These are phyloP conservation scores for Drosophila seguyi DNA, from an alignment of 1,140 invertebrate species.

Conservation along the genomic window DNA sequence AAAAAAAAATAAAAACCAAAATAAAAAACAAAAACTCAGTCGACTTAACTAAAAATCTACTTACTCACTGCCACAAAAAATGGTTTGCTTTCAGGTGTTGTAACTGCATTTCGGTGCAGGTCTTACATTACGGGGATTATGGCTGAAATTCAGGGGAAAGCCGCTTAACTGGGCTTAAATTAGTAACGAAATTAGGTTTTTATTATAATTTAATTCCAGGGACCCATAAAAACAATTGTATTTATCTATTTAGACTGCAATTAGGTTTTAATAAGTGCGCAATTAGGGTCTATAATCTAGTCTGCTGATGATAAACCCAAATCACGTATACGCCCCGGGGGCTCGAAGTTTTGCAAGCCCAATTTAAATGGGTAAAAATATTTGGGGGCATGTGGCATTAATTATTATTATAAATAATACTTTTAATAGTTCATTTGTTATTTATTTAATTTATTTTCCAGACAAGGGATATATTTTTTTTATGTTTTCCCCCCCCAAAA, in stretches of 20 bases:
- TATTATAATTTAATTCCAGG: constrained; percentile 13
- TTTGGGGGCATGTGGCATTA: neutral
- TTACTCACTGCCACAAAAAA: constrained; percentile 21
- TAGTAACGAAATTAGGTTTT: constrained; percentile 18
- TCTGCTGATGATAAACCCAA: constrained; percentile 3
- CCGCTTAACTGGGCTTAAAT: constrained; percentile 16
- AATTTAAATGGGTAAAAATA: neutral
- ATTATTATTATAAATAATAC: neutral
- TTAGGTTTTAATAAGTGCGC: constrained; percentile 9
- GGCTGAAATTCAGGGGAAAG: neutral
- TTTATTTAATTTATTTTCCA: neutral
- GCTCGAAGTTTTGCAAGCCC: neutral
- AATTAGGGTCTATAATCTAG: constrained; percentile 13
- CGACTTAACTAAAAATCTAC: constrained; percentile 44
- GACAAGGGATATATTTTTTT: neutral
- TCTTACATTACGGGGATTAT: constrained; percentile 6
- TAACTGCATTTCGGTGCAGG: constrained; percentile 9
- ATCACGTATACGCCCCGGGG: constrained; percentile 11
- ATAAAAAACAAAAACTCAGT: constrained; percentile 4
- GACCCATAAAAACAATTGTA: neutral
- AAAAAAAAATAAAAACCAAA: neutral
- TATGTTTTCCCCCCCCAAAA: too few species aligned
- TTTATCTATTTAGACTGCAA: constrained; percentile 9
- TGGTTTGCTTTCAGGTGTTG: constrained; percentile 1
- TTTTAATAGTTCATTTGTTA: neutral